Percentiles rank a stretch among this genome's conserved stretches.
These are phyloP conservation scores for Sesamia inferens DNA, from an alignment of 2,888 invertebrate genomes.

Conservation along the genomic window DNA sequence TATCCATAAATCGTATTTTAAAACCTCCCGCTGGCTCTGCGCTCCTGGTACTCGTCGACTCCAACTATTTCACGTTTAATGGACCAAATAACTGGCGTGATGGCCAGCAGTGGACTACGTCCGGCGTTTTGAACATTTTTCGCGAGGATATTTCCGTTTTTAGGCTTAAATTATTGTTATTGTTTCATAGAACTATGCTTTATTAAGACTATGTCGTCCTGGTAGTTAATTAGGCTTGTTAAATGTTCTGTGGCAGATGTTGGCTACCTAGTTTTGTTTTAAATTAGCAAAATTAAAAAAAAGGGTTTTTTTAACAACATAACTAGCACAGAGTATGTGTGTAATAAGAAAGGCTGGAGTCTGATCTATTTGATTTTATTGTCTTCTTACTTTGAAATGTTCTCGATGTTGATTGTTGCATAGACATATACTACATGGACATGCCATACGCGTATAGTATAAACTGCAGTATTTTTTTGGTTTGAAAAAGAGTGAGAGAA, in stretches of 20 bases:
- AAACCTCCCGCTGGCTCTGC: constrained; percentile 69
- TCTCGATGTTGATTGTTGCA: too few relatives aligned
- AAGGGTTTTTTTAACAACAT: not conserved
- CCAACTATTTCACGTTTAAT: constrained; percentile 88
- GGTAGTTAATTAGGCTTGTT: constrained; percentile 48
- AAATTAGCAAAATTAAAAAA: not conserved
- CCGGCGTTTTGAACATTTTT: constrained; percentile 83
- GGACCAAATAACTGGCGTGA: constrained; percentile 85
- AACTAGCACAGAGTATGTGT: not conserved
- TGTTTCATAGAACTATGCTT: constrained; percentile 66
- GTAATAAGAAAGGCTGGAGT: not conserved
- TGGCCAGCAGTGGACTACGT: constrained; percentile 77
- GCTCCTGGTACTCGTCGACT: constrained; percentile 63
- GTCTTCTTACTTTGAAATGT: too few relatives aligned
- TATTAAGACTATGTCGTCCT: constrained; percentile 55
- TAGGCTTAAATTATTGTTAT: constrained; percentile 82
- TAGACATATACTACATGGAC: too few relatives aligned
- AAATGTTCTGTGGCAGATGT: constrained; percentile 30
- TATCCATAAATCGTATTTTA: constrained; percentile 81
- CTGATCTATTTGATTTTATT: too few relatives aligned
- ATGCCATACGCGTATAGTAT: too few relatives aligned
- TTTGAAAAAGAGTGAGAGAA: too few relatives aligned
- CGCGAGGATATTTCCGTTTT: constrained; percentile 81
- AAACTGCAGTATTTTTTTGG: too few relatives aligned
- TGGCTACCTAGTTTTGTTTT: constrained; percentile 6